These are phyloP conservation scores for Drosophila kanekoi DNA, from an alignment of 2,888 invertebrate genomes.

Conservation along the genomic window DNA sequence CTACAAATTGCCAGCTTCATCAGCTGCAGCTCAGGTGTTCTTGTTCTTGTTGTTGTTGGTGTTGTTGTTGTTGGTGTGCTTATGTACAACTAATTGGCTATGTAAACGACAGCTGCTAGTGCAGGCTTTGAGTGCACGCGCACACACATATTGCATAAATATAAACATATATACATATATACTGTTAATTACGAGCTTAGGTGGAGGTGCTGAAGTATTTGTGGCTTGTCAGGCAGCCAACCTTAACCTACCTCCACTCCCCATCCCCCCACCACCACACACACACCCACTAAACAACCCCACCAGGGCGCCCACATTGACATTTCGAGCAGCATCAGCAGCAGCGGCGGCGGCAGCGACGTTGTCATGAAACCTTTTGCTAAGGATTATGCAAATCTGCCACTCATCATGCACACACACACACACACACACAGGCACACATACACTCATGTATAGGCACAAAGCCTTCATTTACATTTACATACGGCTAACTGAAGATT, in stretches of 20 bases:
- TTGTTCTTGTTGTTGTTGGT: no score
- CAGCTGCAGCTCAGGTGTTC: constrained; percentile 17
- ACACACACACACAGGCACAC: constrained; percentile 23
- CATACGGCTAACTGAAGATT: constrained; percentile 79
- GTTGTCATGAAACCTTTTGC: constrained; percentile 79
- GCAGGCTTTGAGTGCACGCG: constrained; percentile 42
- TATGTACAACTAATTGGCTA: constrained; percentile 77
- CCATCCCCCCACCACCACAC: no score
- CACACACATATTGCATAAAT: constrained; percentile 1
- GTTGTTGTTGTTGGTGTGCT: constrained; percentile 43
- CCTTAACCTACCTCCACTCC: not conserved
- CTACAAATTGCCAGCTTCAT: constrained; percentile 42
- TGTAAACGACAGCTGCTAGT: constrained; percentile 71
- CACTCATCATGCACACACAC: constrained; percentile 72
- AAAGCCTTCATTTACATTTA: constrained; percentile 77
- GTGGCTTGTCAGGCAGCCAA: constrained; percentile 52
- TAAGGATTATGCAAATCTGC: constrained; percentile 80
- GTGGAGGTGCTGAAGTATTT: constrained; percentile 60
- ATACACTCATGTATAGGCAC: constrained; percentile 40
- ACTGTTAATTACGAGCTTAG: constrained; percentile 75
- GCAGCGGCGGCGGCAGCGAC: constrained; percentile 48
- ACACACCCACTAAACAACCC: not conserved
- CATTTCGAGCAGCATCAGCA: constrained; percentile 66
- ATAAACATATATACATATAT: constrained; percentile 30
- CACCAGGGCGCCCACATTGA: constrained; percentile 59